Base-by-base conservation (phyloP, 2,888 invertebrate species). In the Drosophila vallismaia region DNA sequence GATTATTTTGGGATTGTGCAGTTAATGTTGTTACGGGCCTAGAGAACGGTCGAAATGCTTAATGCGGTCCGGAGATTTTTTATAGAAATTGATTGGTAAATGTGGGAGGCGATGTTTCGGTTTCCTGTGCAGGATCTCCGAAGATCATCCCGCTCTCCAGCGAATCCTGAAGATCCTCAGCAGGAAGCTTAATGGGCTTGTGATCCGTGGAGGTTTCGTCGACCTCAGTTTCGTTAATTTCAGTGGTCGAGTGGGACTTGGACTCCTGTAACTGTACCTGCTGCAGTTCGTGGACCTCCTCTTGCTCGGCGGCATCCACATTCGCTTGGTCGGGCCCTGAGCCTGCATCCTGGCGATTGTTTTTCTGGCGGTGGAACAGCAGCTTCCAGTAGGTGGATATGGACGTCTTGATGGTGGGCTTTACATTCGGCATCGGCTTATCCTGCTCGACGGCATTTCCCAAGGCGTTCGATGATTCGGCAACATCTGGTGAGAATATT, bases 381-480 rank as follows among this genome's bases (percentile, higher is more conserved):
- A 73, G 59, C 54, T 82, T 86, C 90, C 89, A 91, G 71, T 88
- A 90, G 31, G 50, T 72, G 0, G 89, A 85, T 12, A 90, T 68
- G 0, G 91, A 90, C 3, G 77, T 57, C 56, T 83, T 90, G 9
- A 90, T 49, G 19, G 75, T 75, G 4, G 70, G 74, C 38, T 75
- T 85, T 7, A n/a, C 44, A 60, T 66, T 74, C 0, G 66, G 75
- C 42, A 33, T 8, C 14, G 64, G 75, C 42, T 38, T 62, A 4
- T 33, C 28, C 10, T 24, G 33, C 7, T 38, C 38, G 26, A 2
- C 14, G 2, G 52, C 12, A 0, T 9, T 19, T 9, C 7, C 7
- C 26, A 12, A 6, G 3, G 54, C 24, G 14, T 28, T 29, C 5
- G 54, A 50, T n/a, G 45, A 24, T 0, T 51, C 63, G 6, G 31